phyloP scores from a whole-genome alignment of 2,888 invertebrate species.

The Deilephila porcellus region DNA sequence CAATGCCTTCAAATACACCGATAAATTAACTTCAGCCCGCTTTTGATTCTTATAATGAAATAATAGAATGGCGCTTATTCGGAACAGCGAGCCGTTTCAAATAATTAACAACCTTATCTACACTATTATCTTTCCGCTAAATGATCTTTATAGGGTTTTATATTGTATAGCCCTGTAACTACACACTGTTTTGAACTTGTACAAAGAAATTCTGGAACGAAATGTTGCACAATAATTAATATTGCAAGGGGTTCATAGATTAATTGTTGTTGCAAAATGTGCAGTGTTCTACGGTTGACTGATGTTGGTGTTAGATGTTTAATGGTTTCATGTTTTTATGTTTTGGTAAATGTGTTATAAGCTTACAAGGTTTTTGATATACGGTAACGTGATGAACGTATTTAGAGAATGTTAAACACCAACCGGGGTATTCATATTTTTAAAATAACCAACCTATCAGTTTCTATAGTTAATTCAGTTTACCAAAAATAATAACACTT shows the following conservation, averaged over 20 bases:
- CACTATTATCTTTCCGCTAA: slow-evolving; percentile 18
- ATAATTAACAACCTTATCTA: slow-evolving; percentile 15
- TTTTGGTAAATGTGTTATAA: neutral
- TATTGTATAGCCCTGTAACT: slow-evolving; percentile 1
- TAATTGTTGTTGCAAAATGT: neutral
- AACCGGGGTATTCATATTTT: no score
- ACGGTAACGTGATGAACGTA: no score
- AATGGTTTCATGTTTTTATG: neutral
- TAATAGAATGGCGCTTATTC: neutral
- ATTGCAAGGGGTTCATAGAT: neutral
- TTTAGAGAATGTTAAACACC: no score
- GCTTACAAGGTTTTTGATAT: neutral
- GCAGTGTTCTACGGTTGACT: neutral
- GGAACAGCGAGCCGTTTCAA: slow-evolving; percentile 41
- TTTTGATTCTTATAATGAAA: slow-evolving; percentile 21
- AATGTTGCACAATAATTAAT: neutral
- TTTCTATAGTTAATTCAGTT: no score
- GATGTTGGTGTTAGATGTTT: no score
- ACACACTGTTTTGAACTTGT: neutral
- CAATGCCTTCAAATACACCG: slow-evolving; percentile 2
- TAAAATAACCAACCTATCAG: no score
- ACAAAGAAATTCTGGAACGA: neutral
- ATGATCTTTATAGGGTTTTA: neutral
- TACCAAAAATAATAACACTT: no score
- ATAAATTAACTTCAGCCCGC: slow-evolving; percentile 7